Conservation (phyloP, 2,797 vertebrate genomes). For the Glyptemys insculpta region DNA sequence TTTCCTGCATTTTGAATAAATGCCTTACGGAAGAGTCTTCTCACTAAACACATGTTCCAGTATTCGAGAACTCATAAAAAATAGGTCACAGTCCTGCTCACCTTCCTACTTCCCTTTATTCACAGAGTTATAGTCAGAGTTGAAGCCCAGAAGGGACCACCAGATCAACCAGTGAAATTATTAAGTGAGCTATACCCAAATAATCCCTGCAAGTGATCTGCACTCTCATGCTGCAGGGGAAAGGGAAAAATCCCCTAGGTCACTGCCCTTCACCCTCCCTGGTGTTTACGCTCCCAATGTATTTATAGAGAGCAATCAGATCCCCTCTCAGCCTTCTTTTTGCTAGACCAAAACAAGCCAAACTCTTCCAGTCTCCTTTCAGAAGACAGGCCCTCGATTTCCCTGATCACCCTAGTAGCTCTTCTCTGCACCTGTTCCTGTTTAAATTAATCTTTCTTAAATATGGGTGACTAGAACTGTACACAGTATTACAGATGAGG, state of each 20-base stretch:
- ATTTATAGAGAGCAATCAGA: not conserved
- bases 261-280: not conserved
- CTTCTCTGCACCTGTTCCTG: not conserved
- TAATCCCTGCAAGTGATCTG: not conserved
- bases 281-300: not conserved
- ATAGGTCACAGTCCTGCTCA: constrained; percentile 10
- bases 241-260: not conserved
- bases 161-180: not conserved
- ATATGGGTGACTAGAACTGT: not conserved
- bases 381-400: not conserved
- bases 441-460: not conserved
- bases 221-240: not conserved
- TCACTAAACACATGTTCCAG: not conserved
- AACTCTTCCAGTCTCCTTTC: not conserved
- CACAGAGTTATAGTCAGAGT: not conserved
- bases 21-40: not conserved
- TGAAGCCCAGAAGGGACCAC: not conserved
- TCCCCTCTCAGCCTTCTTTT: not conserved
- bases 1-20: not conserved
- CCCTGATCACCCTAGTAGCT: not conserved
- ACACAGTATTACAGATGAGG: not conserved
- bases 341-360: not conserved
- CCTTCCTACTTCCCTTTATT: not conserved
- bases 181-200: not conserved
- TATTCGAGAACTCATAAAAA: not conserved